These are phyloP conservation scores for Hylomyscus alleni DNA, from an alignment of 2,797 vertebrate genomes.

Conservation along the genomic window DNA sequence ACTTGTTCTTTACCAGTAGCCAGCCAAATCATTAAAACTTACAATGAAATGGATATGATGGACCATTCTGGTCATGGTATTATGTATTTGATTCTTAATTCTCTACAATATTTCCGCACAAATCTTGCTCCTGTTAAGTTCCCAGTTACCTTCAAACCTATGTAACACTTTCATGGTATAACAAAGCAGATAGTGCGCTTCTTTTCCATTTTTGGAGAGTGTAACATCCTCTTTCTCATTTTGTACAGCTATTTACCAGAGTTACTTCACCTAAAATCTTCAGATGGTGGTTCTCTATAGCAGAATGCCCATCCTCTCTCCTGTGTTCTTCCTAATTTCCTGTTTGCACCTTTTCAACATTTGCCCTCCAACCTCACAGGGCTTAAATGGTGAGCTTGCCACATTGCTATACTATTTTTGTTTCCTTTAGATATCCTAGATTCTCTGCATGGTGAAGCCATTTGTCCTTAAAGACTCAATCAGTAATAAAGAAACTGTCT, in stretches of 20 bases:
- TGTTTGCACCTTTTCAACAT: neutral
- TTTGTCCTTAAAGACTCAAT: constrained; percentile 40
- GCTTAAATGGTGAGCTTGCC: neutral
- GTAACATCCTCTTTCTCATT: neutral
- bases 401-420: neutral
- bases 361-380: neutral
- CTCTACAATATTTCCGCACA: neutral
- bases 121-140: neutral
- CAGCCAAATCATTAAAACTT: constrained; percentile 35
- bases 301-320: neutral
- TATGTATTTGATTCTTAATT: constrained; percentile 13
- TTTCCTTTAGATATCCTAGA: neutral
- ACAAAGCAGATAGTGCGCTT: neutral
- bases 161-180: neutral
- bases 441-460: neutral
- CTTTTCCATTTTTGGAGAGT: neutral
- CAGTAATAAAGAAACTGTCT: constrained; percentile 63
- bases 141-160: neutral
- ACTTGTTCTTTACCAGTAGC: neutral
- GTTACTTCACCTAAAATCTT: neutral
- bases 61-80: neutral
- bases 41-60: neutral
- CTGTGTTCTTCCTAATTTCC: neutral
- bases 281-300: neutral
- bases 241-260: neutral